Base-by-base conservation (phyloP, 2,113 vertebrate species). In the Ifrita kowaldi region DNA sequence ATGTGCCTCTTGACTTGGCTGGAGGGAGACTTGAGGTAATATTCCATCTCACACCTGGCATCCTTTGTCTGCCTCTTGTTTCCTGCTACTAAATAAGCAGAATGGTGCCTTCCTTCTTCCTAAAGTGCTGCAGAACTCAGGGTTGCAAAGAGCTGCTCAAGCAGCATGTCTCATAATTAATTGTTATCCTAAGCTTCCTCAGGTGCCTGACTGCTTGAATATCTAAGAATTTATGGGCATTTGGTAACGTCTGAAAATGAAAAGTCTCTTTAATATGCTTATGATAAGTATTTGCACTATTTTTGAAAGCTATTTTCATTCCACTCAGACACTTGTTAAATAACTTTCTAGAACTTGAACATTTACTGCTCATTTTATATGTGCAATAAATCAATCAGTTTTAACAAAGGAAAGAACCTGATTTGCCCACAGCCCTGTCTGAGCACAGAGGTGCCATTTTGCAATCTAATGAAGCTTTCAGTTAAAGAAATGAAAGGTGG, bases 301-400 rank as follows among this genome's bases (percentile, higher is more conserved):
- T 86, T 95, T 92, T 95, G 94, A 94, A 97, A 94, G 84, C 85
- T 84, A 89, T 95, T 97, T 95, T 89, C 70, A 96, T 93, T 95
- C 93, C 55, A 37, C 90, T 96, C 92, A 90, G 87, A 94, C 74
- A 89, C 82, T 95, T 91, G 85, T 95, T 96, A 95, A 95, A 93
- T 95, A 94, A 96, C 96, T 93, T 94, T 92, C 95, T 95, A 95
- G 89, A 96, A 95, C 89, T 94, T 85, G 90, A 95, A 86, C 93
- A 83, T 93, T 95, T 97, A 95, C 92, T 93, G 85, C 92, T 97
- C 65, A 50, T 96, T 95, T 97, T 97, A 93, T 81, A 96, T 33
- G 60, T 86, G 93, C 91, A 97, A 96, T 94, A 96, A 97, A 97
- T 95, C 94, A 96, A 94, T 94, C 95, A 91, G 91, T 71, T 97